A percentile compares a stretch with the other conserved stretches of the same genome.
Conservation (phyloP, 2,113 vertebrate species). For the Axis porcinus region DNA sequence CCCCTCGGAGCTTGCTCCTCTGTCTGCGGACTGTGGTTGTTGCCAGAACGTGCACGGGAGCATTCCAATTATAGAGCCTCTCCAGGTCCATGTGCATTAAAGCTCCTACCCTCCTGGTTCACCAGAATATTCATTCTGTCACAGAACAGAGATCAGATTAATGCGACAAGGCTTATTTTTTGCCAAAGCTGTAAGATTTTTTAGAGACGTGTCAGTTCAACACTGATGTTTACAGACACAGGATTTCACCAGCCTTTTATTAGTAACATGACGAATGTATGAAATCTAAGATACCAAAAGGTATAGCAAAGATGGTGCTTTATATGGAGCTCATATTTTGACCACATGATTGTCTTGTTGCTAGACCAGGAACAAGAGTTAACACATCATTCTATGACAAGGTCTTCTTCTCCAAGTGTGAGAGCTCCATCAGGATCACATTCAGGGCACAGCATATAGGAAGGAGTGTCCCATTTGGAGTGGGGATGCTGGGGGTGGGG, state of each 20-base stretch:
- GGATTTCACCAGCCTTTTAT: background rate
- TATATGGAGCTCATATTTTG: background rate
- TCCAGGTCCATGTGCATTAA: rapidly evolving
- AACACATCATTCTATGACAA: background rate
- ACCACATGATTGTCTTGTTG: background rate
- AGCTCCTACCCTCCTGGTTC: background rate
- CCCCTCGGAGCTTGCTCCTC: rapidly evolving
- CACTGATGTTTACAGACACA: background rate
- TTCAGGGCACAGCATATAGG: rapidly evolving
- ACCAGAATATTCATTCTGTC: background rate
- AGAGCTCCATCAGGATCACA: background rate
- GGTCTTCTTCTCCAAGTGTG: background rate
- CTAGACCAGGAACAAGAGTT: background rate
- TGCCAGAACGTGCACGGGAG: rapidly evolving
- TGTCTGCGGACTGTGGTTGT: rapidly evolving
- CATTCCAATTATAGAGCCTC: background rate
- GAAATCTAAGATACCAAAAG: background rate
- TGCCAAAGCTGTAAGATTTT: background rate
- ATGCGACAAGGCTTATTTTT: background rate
- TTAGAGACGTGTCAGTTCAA: background rate
- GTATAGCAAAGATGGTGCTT: background rate
- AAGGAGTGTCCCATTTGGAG: rapidly evolving
- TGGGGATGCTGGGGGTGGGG: rapidly evolving
- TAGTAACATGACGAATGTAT: background rate
- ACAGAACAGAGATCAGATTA: background rate